These are phyloP conservation scores for Microcebus murinus DNA, from an alignment of 2,113 vertebrate genomes.

Conservation along the genomic window DNA sequence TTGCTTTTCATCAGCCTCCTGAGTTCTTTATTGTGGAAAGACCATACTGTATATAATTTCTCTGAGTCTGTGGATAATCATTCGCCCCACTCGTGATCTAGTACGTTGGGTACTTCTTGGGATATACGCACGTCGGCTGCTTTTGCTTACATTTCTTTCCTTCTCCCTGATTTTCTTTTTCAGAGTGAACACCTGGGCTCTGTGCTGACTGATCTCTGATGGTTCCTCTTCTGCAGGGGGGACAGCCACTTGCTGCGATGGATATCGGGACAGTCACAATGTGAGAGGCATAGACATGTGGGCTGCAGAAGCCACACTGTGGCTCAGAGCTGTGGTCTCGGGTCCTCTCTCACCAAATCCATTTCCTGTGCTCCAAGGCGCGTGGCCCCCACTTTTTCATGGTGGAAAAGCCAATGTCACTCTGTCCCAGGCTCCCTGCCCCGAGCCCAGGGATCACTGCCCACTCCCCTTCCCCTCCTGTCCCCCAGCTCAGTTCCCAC, in stretches of 20 bases:
- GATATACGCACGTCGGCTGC: rapidly evolving
- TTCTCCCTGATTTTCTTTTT: background rate
- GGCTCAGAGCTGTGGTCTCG: background rate
- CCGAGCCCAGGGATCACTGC: background rate
- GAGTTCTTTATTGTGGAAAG: background rate
- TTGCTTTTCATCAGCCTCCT: background rate
- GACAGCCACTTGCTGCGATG: background rate
- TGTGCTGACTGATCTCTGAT: background rate
- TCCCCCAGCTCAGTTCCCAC: background rate
- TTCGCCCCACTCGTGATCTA: background rate
- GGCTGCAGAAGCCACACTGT: background rate
- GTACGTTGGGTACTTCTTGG: background rate
- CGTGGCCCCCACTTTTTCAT: no score
- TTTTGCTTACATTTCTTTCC: background rate
- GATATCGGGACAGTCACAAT: background rate
- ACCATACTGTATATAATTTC: background rate
- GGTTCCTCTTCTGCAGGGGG: background rate
- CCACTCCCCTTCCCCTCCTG: no score
- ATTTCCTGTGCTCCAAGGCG: background rate
- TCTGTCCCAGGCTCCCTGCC: background rate
- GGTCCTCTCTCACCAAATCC: background rate
- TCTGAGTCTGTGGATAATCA: background rate
- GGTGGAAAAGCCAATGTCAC: rapidly evolving
- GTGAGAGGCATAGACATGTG: no score
- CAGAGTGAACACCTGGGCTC: background rate